These are phyloP conservation scores for Lethocerus indicus DNA, from an alignment of 1,140 invertebrate species.

Conservation along the genomic window DNA sequence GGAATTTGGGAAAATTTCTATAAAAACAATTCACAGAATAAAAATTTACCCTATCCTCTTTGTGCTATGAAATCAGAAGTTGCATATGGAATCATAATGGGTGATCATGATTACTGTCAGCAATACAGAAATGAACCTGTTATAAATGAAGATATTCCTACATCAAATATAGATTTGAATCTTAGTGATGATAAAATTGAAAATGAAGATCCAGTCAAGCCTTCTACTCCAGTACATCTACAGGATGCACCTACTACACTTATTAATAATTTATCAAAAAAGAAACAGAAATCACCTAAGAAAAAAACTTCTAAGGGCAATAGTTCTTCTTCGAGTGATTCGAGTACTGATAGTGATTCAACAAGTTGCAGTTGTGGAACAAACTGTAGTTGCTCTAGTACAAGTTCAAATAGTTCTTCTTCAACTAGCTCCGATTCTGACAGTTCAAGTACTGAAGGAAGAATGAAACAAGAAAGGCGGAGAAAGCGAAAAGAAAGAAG, in stretches of 20 bases:
- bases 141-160: constrained; percentile 12
- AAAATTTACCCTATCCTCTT: constrained; percentile 13
- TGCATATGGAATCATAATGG: constrained; percentile 16
- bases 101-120: constrained; percentile 44
- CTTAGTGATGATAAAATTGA: constrained; percentile 12
- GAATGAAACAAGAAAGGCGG: constrained; percentile 23
- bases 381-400: constrained; percentile 60
- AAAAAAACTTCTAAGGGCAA: constrained; percentile 24
- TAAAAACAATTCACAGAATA: constrained; percentile 13
- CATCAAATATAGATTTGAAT: constrained; percentile 6
- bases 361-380: constrained; percentile 59
- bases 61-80: constrained; percentile 15
- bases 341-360: constrained; percentile 54
- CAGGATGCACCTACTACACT: neutral
- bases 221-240: neutral
- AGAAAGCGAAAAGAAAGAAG: constrained; percentile 24
- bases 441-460: constrained; percentile 34
- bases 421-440: constrained; percentile 47
- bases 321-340: constrained; percentile 43
- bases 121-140: constrained; percentile 6
- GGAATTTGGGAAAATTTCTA: constrained; percentile 75
- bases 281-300: constrained; percentile 25
- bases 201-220: constrained; percentile 2
- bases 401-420: constrained; percentile 40
- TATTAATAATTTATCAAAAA: constrained; percentile 16